A percentile compares a stretch with the other conserved stretches of the same genome.
Conservation (phyloP, 2,888 invertebrate genomes). For the Eupithecia dodoneata region DNA sequence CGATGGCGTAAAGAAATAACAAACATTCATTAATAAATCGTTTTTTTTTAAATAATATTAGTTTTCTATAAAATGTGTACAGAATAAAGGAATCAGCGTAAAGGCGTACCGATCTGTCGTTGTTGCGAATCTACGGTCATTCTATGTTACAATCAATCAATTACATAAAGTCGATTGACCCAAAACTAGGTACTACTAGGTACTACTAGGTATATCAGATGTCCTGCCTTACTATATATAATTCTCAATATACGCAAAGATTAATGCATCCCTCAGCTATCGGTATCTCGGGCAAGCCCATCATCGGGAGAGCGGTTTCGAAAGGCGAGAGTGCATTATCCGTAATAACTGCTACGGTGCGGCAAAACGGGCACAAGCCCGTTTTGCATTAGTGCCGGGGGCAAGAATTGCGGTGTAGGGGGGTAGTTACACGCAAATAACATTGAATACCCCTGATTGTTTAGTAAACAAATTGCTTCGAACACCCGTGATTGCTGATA, state of each 20-base stretch:
- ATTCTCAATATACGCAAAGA: not conserved
- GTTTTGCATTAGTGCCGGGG: slow-evolving; percentile 17
- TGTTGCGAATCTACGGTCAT: not conserved
- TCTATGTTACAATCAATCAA: not conserved
- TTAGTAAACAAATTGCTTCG: not conserved
- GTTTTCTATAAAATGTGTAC: no score
- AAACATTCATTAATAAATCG: not conserved
- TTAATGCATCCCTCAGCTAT: not conserved
- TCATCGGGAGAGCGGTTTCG: slow-evolving; percentile 6
- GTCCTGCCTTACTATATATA: no score
- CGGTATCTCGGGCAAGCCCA: slow-evolving; percentile 7
- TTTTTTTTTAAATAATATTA: no score
- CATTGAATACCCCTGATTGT: not conserved
- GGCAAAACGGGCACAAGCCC: not conserved
- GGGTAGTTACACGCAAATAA: not conserved
- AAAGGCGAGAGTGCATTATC: slow-evolving; percentile 19
- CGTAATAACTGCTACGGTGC: slow-evolving; percentile 16
- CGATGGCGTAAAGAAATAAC: not conserved
- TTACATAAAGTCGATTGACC: no score
- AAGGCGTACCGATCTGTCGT: not conserved
- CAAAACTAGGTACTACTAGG: no score
- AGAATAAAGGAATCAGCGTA: not conserved
- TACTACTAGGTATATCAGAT: no score
- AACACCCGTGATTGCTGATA: not conserved
- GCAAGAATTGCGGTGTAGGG: slow-evolving; percentile 1